A percentile compares a stretch with the other conserved stretches of the same genome.
phyloP scores from a whole-genome alignment of 2,888 invertebrate genomes.

The Cephus rjabovi region DNA sequence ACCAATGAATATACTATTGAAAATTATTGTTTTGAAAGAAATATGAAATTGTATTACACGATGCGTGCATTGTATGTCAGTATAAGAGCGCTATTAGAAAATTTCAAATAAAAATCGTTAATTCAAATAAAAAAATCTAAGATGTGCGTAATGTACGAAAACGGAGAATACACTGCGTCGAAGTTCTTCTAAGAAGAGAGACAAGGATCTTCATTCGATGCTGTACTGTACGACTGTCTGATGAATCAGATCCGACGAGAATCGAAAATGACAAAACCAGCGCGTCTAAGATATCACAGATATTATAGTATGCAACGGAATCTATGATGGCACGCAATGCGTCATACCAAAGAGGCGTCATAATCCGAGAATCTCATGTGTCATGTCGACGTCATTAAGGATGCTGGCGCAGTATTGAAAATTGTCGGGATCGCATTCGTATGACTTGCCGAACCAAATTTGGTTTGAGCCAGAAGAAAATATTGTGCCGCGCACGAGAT shows the following conservation, averaged over 20 bases:
- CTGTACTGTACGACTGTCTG: conserved; percentile 30
- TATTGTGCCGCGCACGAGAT: background rate
- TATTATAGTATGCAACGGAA: background rate
- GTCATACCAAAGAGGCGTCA: conserved; percentile 38
- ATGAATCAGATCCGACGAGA: conserved; percentile 46
- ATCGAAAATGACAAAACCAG: conserved; percentile 38
- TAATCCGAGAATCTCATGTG: conserved; percentile 30
- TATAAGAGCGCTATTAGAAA: background rate
- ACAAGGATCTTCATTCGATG: background rate
- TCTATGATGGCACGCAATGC: conserved; percentile 22
- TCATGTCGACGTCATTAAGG: conserved; percentile 9
- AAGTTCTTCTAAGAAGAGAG: background rate
- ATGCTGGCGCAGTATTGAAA: background rate
- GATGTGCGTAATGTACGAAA: background rate
- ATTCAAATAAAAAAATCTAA: background rate
- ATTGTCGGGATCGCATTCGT: background rate
- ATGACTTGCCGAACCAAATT: background rate
- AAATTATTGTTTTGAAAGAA: background rate
- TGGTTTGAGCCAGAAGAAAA: background rate
- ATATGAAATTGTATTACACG: background rate
- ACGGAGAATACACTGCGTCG: background rate
- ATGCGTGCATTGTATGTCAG: background rate
- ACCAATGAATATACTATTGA: background rate
- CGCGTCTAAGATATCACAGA: background rate
- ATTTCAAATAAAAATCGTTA: background rate